A percentile compares a stretch with the other conserved stretches of the same genome.
Evolutionary conservation across 2,888 invertebrate species (phyloP).

Genomic region (Cotesia congregata): DNA sequence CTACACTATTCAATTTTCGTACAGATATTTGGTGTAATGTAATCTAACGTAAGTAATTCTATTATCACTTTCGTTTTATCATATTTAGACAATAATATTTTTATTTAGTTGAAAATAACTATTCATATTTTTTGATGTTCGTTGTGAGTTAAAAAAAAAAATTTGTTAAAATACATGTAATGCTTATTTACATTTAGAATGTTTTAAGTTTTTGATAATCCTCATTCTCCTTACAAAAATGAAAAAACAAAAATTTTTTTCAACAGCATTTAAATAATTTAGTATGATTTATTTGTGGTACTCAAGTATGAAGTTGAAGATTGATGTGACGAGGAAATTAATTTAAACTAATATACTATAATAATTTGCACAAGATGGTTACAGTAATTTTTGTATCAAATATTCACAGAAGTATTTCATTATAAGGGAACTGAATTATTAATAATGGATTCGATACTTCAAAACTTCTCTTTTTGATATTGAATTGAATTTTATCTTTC

Average conservation of each 20-base stretch:
- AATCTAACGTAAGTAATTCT: conserved; percentile 9
- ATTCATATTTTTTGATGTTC: conserved; percentile 23
- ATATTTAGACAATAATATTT: conserved; percentile 19
- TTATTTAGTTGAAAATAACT: conserved; percentile 9
- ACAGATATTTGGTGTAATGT: not conserved
- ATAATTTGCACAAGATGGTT: too few relatives aligned
- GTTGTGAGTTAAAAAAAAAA: conserved; percentile 19
- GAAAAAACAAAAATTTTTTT: not conserved
- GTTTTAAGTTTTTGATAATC: conserved; percentile 1
- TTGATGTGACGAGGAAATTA: too few relatives aligned
- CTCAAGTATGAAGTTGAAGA: too few relatives aligned
- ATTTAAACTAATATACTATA: too few relatives aligned
- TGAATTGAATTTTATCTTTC: too few relatives aligned
- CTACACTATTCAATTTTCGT: conserved; percentile 27
- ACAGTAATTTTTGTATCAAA: too few relatives aligned
- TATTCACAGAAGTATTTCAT: too few relatives aligned
- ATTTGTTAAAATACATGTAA: conserved; percentile 38
- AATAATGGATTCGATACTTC: too few relatives aligned
- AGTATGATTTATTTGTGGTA: too few relatives aligned
- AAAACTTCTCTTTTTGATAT: too few relatives aligned
- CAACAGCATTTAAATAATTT: not conserved
- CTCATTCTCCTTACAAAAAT: conserved; percentile 1
- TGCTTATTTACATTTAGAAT: conserved; percentile 33
- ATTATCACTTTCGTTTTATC: conserved; percentile 14
- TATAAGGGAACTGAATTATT: too few relatives aligned